Evolutionary conservation across 2,888 invertebrate genomes (phyloP), one percentile per base, ranked within the genome.

Genomic region (Phalangium opilio): DNA sequence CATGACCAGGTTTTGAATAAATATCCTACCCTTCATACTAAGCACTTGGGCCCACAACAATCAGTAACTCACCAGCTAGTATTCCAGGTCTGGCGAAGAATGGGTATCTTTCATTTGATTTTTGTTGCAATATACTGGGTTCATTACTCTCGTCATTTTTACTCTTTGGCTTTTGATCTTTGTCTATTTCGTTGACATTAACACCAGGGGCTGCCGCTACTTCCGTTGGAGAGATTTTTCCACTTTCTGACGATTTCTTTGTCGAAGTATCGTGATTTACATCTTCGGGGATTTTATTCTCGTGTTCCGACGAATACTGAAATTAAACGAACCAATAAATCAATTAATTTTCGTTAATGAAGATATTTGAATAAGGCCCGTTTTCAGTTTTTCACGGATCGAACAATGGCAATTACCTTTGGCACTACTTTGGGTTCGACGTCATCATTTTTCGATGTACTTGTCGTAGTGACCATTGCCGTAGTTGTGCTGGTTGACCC

Each of bases 21-120:
- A n/a, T n/a, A n/a, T n/a, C n/a, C n/a, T n/a, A n/a, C n/a, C n/a
- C n/a, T n/a, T n/a, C n/a, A n/a, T n/a, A n/a, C n/a, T n/a, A n/a
- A n/a, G n/a, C n/a, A n/a, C n/a, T n/a, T n/a, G n/a, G n/a, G n/a
- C n/a, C n/a, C n/a, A n/a, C n/a, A n/a, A n/a, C n/a, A n/a, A n/a
- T n/a, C n/a, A n/a, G n/a, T n/a, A n/a, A 35, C 43, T 27, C 50
- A 57, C 57, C 55, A 48, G 57, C 57, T 40, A 57, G 50, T 36
- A 57, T 57, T 41, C 55, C 55, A 19, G 57, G 57, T 34, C 52
- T 54, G 14, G 54, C 55, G 44, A 57, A 55, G 47, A 57, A 57
- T 15, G 34, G 57, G 53, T 17, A 27, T 27, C 49, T 41, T 43
- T 45, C 50, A 19, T 54, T 50, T 21, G 52, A 52, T 32, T 54